Percentiles rank a stretch among this genome's conserved stretches.
Evolutionary conservation across 2,888 invertebrate species (phyloP).

Genomic region (Thyatira batis): DNA sequence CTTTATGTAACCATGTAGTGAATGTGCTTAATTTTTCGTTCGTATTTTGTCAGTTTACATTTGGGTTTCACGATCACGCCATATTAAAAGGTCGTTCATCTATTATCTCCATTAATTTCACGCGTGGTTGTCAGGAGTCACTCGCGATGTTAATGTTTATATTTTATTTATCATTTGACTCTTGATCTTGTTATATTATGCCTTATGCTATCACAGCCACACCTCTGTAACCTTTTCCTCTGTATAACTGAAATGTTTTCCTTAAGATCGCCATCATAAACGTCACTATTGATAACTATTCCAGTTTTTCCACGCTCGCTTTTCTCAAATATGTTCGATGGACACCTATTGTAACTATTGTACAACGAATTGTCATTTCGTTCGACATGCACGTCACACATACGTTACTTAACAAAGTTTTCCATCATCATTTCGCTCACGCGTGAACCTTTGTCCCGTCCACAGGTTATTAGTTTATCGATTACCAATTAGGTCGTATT

Average conservation of each 20-base stretch:
- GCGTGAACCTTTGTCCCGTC: constrained; percentile 42
- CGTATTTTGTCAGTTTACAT: constrained; percentile 2
- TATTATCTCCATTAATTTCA: constrained; percentile 1
- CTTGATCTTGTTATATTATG: background rate
- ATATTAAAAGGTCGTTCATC: constrained; percentile 3
- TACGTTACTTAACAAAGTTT: constrained; percentile 12
- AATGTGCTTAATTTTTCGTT: background rate
- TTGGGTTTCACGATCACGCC: constrained; percentile 19
- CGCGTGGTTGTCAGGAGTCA: background rate
- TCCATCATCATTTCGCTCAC: constrained; percentile 36
- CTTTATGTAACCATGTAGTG: constrained; percentile 2
- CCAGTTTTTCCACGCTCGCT: background rate
- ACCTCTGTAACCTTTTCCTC: background rate
- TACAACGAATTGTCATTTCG: background rate
- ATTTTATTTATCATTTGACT: background rate
- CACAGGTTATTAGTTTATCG: constrained; percentile 52
- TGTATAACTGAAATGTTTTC: background rate
- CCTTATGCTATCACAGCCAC: background rate
- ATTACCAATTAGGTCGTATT: constrained; percentile 65
- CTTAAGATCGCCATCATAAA: background rate
- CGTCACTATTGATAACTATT: no score
- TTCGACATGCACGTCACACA: background rate
- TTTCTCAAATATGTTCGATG: background rate
- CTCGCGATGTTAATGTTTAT: background rate
- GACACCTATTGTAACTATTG: background rate